These are phyloP conservation scores for Crocallis elinguaria DNA, from an alignment of 2,888 invertebrate species.

Conservation along the genomic window DNA sequence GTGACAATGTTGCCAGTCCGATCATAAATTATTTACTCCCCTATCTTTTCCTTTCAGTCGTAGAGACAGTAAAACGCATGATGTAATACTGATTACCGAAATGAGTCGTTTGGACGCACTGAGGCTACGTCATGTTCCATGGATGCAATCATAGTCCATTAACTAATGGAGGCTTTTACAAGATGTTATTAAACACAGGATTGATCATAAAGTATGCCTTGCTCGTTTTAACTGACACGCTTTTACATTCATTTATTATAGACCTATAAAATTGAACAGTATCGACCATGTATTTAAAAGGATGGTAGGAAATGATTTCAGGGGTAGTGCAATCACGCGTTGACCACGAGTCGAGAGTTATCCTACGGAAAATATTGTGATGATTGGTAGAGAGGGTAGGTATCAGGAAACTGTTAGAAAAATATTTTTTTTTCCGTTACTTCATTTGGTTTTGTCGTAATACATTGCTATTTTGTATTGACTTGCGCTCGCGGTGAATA, in stretches of 20 bases:
- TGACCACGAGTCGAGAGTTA: too few relatives aligned
- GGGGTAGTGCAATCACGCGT: too few relatives aligned
- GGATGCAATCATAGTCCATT: constrained; percentile 58
- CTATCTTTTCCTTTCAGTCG: constrained; percentile 8
- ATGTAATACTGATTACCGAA: constrained; percentile 20
- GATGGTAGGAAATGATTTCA: too few relatives aligned
- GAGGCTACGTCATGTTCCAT: constrained; percentile 17
- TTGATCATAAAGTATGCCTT: constrained; percentile 21
- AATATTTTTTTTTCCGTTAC: too few relatives aligned
- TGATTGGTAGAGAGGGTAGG: too few relatives aligned
- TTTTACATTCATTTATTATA: neutral
- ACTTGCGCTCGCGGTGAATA: too few relatives aligned
- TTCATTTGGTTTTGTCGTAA: too few relatives aligned
- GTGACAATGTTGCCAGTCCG: constrained; percentile 17
- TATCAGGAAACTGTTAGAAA: too few relatives aligned
- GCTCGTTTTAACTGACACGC: constrained; percentile 8
- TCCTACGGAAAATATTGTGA: too few relatives aligned
- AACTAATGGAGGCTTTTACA: constrained; percentile 46
- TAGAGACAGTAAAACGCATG: constrained; percentile 10
- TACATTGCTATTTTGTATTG: too few relatives aligned
- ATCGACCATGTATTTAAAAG: too few relatives aligned
- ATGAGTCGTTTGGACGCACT: constrained; percentile 15
- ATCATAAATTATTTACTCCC: constrained; percentile 18
- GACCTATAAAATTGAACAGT: too few relatives aligned
- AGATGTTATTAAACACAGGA: constrained; percentile 24